Conservation (phyloP, 2,113 vertebrate genomes). For the Orcinus orca region DNA sequence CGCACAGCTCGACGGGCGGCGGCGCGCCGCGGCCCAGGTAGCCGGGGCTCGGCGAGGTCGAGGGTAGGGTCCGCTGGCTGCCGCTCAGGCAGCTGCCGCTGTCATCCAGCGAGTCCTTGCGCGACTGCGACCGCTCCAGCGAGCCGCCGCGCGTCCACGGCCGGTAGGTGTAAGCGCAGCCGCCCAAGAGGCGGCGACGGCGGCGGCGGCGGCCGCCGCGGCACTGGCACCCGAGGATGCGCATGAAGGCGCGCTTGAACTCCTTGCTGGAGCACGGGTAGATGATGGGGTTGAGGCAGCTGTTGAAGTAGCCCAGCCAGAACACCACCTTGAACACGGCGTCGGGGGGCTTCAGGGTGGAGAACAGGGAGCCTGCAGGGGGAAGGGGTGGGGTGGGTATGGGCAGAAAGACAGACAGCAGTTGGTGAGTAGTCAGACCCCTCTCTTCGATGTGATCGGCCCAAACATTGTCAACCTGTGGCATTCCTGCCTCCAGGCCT, state of each 20-base stretch:
- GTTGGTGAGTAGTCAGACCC: not conserved
- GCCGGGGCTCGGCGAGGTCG: slow-evolving; percentile 85
- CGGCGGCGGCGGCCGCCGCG: slow-evolving; percentile 89
- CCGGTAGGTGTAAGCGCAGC: slow-evolving; percentile 91
- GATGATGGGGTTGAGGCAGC: slow-evolving; percentile 98
- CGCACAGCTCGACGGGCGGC: slow-evolving; percentile 85
- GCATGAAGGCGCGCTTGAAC: slow-evolving; percentile 97
- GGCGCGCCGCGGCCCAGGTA: slow-evolving; percentile 84
- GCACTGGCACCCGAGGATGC: slow-evolving; percentile 93
- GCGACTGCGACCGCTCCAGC: slow-evolving; percentile 85
- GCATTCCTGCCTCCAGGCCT: not conserved
- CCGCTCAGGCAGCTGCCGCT: slow-evolving; percentile 90
- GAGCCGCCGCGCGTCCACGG: slow-evolving; percentile 89
- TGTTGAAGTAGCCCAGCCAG: slow-evolving; percentile 99
- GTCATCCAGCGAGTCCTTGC: slow-evolving; percentile 89
- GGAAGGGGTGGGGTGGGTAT: not conserved
- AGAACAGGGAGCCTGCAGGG: slow-evolving; percentile 92
- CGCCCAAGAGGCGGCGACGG: slow-evolving; percentile 87
- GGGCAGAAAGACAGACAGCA: slow-evolving; percentile 42
- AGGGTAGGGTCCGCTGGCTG: slow-evolving; percentile 91
- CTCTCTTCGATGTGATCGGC: rapidly evolving
- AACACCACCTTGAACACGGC: slow-evolving; percentile 96
- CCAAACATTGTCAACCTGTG: rapidly evolving
- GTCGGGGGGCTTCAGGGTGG: slow-evolving; percentile 90
- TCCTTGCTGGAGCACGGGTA: slow-evolving; percentile 98